A percentile compares a stretch with the other conserved stretches of the same genome.
Conservation (phyloP, 2,888 invertebrate genomes). For the Tortrix viridana region DNA sequence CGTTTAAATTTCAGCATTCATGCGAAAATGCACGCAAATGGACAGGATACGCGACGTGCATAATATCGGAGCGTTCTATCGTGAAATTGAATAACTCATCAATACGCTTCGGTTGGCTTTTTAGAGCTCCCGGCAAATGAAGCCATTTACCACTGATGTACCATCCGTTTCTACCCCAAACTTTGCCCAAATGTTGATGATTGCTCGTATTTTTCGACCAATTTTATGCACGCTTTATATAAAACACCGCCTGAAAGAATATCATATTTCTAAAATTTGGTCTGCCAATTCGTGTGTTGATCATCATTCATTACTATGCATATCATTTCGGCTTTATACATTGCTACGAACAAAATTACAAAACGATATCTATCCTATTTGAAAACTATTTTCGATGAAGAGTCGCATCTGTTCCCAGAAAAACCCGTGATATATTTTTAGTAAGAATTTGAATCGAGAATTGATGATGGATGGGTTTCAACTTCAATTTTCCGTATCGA, state of each 20-base stretch:
- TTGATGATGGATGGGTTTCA: slow-evolving; percentile 7
- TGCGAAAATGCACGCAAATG: slow-evolving; percentile 4
- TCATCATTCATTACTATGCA: not conserved
- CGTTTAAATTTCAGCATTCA: not conserved
- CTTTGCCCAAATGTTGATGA: not conserved
- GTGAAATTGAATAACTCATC: slow-evolving; percentile 9
- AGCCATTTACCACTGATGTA: not conserved
- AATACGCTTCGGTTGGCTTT: slow-evolving; percentile 1
- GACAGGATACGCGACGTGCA: slow-evolving; percentile 2
- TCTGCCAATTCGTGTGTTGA: no score
- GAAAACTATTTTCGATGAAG: slow-evolving; percentile 1
- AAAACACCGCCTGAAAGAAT: no score
- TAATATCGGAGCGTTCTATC: not conserved
- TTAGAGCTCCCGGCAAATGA: not conserved
- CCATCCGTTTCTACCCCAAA: slow-evolving; percentile 2
- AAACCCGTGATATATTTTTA: slow-evolving; percentile 8
- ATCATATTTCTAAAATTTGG: no score
- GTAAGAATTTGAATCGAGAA: slow-evolving; percentile 1
- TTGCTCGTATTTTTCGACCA: not conserved
- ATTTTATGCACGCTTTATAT: not conserved
- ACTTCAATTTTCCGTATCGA: slow-evolving; percentile 12
- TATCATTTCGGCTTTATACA: not conserved
- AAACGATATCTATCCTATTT: slow-evolving; percentile 1
- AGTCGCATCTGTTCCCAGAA: slow-evolving; percentile 15
- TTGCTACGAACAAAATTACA: not conserved